phyloP scores from a whole-genome alignment of 2,113 vertebrate species.

The Phocoena sinus region DNA sequence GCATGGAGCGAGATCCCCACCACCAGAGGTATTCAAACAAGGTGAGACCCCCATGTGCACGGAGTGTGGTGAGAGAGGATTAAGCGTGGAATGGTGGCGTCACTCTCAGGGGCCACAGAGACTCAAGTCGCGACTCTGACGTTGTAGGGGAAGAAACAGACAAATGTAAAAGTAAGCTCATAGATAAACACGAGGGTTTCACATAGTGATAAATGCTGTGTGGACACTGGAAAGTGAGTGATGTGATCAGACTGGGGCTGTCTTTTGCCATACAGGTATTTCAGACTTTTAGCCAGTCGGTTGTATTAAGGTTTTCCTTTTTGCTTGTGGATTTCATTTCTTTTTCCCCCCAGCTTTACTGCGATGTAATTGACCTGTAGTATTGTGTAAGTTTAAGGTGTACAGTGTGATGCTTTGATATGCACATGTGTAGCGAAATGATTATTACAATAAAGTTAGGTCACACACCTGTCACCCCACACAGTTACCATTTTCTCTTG shows the following conservation, averaged over 20 bases:
- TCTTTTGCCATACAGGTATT: fast-evolving
- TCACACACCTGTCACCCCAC: too few species aligned
- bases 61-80: not conserved
- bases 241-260: fast-evolving
- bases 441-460: too few species aligned
- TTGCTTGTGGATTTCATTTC: not conserved
- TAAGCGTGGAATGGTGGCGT: fast-evolving
- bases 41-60: not conserved
- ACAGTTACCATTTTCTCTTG: not conserved
- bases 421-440: not conserved
- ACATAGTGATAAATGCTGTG: fast-evolving
- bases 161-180: not conserved
- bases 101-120: not conserved
- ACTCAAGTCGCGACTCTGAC: not conserved
- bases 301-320: not conserved
- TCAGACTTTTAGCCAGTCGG: not conserved
- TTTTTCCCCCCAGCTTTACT: not conserved
- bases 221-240: not conserved
- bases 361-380: not conserved
- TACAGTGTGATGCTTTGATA: not conserved
- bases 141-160: not conserved
- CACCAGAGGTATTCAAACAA: not conserved
- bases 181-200: not conserved
- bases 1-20: not conserved
- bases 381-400: not conserved